Conservation (phyloP, 1,140 invertebrate genomes). For the Andrena cerasifolii region DNA sequence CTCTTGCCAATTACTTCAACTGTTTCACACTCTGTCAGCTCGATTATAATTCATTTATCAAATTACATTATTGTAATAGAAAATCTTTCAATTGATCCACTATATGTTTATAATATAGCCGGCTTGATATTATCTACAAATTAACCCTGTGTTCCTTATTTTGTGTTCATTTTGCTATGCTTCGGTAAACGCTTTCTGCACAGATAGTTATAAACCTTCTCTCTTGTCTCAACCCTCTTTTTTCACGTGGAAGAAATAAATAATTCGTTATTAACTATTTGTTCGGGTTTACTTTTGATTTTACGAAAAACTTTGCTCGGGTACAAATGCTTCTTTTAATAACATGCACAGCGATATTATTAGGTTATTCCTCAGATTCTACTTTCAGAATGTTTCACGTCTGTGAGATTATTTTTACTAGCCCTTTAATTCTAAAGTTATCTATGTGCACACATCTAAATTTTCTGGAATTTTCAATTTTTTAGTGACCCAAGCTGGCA, state of each 20-base stretch:
- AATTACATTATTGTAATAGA: background rate
- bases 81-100: background rate
- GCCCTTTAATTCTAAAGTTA: too few relatives aligned
- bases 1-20: constrained; percentile 1
- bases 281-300: background rate
- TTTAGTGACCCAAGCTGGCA: background rate
- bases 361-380: constrained; percentile 3
- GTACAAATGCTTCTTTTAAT: background rate
- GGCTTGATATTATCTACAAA: constrained; percentile 5
- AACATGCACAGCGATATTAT: background rate
- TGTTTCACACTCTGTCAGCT: too few relatives aligned
- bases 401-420: background rate
- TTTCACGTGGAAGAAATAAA: too few relatives aligned
- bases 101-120: constrained; percentile 5
- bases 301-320: background rate
- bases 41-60: background rate
- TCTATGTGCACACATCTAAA: too few relatives aligned
- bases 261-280: background rate
- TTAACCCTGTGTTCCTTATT: constrained; percentile 34
- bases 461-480: background rate
- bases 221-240: background rate
- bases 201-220: background rate
- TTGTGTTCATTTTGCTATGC: background rate
- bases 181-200: background rate
- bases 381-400: background rate